phyloP scores from a whole-genome alignment of 2,113 vertebrate species.

The Prunella himalayana region DNA sequence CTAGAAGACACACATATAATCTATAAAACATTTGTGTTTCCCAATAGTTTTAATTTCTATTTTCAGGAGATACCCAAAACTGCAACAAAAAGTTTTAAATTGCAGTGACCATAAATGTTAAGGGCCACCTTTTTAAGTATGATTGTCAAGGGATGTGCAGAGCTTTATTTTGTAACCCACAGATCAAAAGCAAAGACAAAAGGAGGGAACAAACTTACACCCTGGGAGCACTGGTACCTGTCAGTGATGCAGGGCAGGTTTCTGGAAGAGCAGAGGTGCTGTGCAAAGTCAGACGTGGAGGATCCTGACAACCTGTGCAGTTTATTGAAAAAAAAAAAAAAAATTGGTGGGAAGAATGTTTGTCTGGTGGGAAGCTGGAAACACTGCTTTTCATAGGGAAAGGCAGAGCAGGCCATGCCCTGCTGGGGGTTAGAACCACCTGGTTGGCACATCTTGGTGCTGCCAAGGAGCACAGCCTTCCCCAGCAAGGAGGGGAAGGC shows the following conservation, averaged over 20 bases:
- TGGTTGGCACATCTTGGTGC: neutral
- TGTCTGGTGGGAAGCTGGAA: neutral
- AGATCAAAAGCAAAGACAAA: neutral
- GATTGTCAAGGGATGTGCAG: neutral
- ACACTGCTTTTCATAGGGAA: neutral
- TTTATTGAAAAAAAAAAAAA: neutral
- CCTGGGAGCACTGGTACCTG: neutral
- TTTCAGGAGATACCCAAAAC: neutral
- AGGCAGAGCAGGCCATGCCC: neutral
- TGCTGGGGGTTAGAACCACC: neutral
- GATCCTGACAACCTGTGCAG: neutral
- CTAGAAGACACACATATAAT: constrained; percentile 13
- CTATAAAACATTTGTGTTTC: constrained; percentile 18
- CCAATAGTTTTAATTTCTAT: neutral
- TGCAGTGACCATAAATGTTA: neutral
- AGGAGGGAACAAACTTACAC: neutral
- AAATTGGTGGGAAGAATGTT: neutral
- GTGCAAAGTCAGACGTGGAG: neutral
- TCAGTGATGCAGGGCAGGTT: neutral
- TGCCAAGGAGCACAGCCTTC: neutral
- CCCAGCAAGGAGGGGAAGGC: neutral
- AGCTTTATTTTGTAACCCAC: neutral
- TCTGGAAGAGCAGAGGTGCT: neutral
- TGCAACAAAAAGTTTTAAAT: neutral
- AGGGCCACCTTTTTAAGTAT: neutral